phyloP scores from a whole-genome alignment of 2,113 vertebrate species.

The Pao palembangensis region DNA sequence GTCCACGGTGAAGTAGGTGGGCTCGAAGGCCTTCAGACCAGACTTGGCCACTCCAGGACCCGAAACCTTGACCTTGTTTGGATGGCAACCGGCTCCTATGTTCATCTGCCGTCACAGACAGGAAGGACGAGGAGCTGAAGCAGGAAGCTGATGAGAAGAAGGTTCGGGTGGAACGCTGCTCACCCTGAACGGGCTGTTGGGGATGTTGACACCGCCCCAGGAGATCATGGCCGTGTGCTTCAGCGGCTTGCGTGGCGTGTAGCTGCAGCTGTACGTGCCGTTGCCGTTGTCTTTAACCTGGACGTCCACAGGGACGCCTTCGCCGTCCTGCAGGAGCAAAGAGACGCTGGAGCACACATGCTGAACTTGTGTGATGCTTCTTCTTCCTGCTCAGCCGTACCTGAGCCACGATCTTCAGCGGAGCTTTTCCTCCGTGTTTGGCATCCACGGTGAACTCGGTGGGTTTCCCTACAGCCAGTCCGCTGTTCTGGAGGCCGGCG shows the following conservation, averaged over 20 bases:
- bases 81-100: conserved; percentile 86
- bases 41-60: conserved; percentile 89
- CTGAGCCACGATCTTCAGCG: conserved; percentile 85
- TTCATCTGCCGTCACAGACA: conserved; percentile 72
- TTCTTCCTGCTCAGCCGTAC: conserved; percentile 54
- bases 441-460: conserved; percentile 90
- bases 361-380: not conserved
- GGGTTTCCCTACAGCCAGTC: conserved; percentile 82
- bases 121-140: not conserved
- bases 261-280: conserved; percentile 83
- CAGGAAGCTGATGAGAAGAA: not conserved
- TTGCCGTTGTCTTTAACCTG: conserved; percentile 86
- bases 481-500: conserved; percentile 84
- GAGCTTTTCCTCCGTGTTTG: conserved; percentile 83
- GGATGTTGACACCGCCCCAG: conserved; percentile 90
- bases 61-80: conserved; percentile 90
- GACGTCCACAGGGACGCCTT: conserved; percentile 83
- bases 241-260: conserved; percentile 82
- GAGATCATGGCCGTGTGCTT: conserved; percentile 89
- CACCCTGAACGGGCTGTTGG: conserved; percentile 88
- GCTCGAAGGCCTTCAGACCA: conserved; percentile 85
- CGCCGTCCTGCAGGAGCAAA: conserved; percentile 76
- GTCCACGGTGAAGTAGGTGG: conserved; percentile 90
- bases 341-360: not conserved
- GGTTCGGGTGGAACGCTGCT: conserved; percentile 28